Percentiles rank a stretch among this genome's conserved stretches.
Evolutionary conservation across 2,113 vertebrate species (phyloP).

Genomic region (Stegostoma tigrinum): DNA sequence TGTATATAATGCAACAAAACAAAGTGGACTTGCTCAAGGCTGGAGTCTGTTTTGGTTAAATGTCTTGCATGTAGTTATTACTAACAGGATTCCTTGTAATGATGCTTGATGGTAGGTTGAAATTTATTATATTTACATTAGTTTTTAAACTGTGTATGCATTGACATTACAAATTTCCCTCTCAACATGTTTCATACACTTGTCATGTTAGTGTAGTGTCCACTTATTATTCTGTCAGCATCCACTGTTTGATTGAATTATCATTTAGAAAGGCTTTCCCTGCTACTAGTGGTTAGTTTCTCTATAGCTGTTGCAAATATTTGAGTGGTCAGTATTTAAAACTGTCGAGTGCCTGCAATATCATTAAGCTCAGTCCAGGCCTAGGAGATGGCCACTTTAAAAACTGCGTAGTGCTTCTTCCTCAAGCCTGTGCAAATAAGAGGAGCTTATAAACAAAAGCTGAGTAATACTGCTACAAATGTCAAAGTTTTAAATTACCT

Average conservation of each 20-base stretch:
- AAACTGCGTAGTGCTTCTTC: too few species aligned
- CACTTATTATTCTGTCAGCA: slow-evolving; percentile 55
- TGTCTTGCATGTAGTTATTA: background rate
- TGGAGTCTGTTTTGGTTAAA: background rate
- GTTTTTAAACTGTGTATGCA: background rate
- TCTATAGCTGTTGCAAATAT: slow-evolving; percentile 66
- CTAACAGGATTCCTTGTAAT: background rate
- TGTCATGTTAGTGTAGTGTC: background rate
- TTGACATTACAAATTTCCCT: background rate
- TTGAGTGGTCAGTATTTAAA: slow-evolving; percentile 43
- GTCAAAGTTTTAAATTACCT: background rate
- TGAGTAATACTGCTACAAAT: too few species aligned
- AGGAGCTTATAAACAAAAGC: background rate
- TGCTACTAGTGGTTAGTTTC: slow-evolving; percentile 59
- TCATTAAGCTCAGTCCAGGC: background rate
- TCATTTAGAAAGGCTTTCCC: slow-evolving; percentile 66
- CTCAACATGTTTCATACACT: background rate
- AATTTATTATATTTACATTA: background rate
- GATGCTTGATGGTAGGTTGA: background rate
- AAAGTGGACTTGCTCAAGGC: background rate
- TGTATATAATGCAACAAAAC: background rate
- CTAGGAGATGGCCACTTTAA: background rate
- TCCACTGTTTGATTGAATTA: slow-evolving; percentile 65
- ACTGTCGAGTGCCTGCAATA: background rate
- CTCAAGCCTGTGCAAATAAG: background rate